phyloP scores from a whole-genome alignment of 2,113 vertebrate species.

The Neoarius graeffei region DNA sequence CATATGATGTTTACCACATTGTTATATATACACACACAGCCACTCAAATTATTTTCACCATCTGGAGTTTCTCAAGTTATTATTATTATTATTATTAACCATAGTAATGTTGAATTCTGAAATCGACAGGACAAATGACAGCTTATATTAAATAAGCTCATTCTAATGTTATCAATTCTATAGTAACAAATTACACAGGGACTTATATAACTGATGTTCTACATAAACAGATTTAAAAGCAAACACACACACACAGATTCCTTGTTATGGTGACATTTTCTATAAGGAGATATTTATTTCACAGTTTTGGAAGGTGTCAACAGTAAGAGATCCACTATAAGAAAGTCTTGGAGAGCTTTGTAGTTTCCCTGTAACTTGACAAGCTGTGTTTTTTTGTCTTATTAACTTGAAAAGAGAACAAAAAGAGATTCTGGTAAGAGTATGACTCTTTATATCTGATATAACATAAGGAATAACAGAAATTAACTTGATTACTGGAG shows the following conservation, averaged over 20 bases:
- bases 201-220: neutral
- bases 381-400: neutral
- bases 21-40: neutral
- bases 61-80: neutral
- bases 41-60: neutral
- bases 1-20: neutral
- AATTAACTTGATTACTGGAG: neutral
- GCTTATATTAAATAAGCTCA: neutral
- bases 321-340: neutral
- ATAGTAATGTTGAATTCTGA: neutral
- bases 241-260: neutral
- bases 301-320: neutral
- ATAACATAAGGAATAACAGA: neutral
- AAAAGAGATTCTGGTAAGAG: neutral
- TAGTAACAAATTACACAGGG: neutral
- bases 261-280: neutral
- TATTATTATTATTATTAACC: neutral
- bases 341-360: neutral
- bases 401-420: neutral
- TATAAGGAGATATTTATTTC: neutral
- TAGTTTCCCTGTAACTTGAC: neutral
- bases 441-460: neutral
- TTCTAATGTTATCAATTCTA: neutral
- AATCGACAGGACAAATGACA: neutral
- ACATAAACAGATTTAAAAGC: neutral